Conservation (phyloP, 2,888 invertebrate species). For the Tetranychus piercei region DNA sequence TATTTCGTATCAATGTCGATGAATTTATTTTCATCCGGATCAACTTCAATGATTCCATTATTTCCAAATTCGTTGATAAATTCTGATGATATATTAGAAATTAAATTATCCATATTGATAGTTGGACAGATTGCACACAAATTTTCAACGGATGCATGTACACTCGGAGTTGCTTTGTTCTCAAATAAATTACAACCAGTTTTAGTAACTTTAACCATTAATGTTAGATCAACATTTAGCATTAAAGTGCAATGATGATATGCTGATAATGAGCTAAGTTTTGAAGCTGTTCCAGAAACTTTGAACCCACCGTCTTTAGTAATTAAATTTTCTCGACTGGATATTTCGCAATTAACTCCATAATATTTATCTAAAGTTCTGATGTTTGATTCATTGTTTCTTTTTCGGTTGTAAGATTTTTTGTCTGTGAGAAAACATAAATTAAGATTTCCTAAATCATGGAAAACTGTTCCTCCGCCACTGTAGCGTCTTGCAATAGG, state of each 20-base stretch:
- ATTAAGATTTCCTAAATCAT: conserved; percentile 81
- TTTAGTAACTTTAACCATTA: conserved; percentile 39
- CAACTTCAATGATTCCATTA: background rate
- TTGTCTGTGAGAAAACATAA: conserved; percentile 72
- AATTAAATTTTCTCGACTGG: background rate
- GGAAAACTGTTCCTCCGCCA: conserved; percentile 89
- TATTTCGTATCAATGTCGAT: conserved; percentile 51
- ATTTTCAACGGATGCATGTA: conserved; percentile 62
- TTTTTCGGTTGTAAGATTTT: conserved; percentile 60
- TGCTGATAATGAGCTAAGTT: conserved; percentile 64
- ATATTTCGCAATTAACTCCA: conserved; percentile 34
- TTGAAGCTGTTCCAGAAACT: conserved; percentile 90
- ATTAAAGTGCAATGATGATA: conserved; percentile 94
- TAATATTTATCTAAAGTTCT: conserved; percentile 62
- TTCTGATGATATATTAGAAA: conserved; percentile 13
- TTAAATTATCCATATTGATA: conserved; percentile 13
- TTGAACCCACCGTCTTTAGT: conserved; percentile 32
- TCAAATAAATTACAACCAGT: conserved; percentile 38
- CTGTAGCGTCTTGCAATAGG: conserved; percentile 70
- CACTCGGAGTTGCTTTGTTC: conserved; percentile 67
- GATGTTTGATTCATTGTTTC: conserved; percentile 69
- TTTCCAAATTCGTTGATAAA: background rate
- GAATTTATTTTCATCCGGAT: conserved; percentile 61
- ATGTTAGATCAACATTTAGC: conserved; percentile 60
- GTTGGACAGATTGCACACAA: conserved; percentile 50